These are phyloP conservation scores for Nyctibius bracteatus DNA, from an alignment of 2,113 vertebrate species.

Conservation along the genomic window DNA sequence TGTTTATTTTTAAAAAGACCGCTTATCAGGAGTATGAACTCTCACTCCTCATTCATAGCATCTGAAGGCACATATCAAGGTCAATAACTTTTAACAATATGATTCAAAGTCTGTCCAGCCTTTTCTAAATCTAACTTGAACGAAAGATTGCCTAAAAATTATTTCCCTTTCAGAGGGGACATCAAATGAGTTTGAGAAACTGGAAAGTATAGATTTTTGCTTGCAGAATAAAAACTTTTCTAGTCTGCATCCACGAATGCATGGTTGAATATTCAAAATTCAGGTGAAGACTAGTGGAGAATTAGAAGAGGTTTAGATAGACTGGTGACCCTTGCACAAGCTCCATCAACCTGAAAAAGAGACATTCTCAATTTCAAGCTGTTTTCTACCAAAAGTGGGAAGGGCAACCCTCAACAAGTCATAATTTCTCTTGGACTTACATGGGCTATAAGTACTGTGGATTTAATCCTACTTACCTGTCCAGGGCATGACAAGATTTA, in stretches of 20 bases:
- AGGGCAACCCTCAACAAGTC: not conserved
- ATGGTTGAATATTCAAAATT: not conserved
- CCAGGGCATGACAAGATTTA: not conserved
- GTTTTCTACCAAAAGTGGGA: not conserved
- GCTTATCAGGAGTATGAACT: constrained; percentile 21
- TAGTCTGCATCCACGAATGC: not conserved
- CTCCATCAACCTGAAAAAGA: not conserved
- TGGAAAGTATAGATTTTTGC: not conserved
- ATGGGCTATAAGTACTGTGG: not conserved
- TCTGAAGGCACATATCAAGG: constrained; percentile 22
- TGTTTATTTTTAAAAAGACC: constrained; percentile 46
- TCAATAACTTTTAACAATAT: not conserved
- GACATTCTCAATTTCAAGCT: not conserved
- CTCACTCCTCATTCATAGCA: not conserved
- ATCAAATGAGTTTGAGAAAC: not conserved
- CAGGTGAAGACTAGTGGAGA: not conserved
- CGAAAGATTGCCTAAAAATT: not conserved
- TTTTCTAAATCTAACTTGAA: not conserved
- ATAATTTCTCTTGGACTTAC: not conserved
- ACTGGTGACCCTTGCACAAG: not conserved
- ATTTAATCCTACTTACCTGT: not conserved
- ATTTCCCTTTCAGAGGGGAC: not conserved
- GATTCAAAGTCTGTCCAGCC: not conserved
- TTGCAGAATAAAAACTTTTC: not conserved
- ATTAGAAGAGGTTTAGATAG: not conserved